A percentile compares a stretch with the other conserved stretches of the same genome.
Evolutionary conservation across 1,140 invertebrate genomes (phyloP).

Genomic region (Lordiphosa collinella): DNA sequence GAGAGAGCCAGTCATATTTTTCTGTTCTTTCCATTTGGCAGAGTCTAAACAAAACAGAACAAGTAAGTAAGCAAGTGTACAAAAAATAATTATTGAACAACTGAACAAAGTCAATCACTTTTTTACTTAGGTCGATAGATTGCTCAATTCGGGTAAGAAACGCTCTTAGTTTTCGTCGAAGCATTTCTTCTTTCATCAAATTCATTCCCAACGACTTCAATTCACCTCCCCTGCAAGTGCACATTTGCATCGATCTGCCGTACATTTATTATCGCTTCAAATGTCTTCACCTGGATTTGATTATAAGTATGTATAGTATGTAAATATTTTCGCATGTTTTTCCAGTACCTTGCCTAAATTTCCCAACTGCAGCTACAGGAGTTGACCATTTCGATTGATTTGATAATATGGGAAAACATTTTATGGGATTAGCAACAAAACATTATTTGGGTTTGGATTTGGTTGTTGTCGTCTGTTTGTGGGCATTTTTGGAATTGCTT

Average conservation of each 20-base stretch:
- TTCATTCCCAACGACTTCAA: no score
- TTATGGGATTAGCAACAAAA: conserved; percentile 5
- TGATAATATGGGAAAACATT: conserved; percentile 11
- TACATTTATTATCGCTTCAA: neutral
- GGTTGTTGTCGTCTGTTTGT: conserved; percentile 6
- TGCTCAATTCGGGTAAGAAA: no score
- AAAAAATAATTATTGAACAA: no score
- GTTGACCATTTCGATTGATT: conserved; percentile 17
- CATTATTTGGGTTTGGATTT: conserved; percentile 21
- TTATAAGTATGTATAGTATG: conserved; percentile 14
- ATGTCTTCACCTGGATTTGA: neutral
- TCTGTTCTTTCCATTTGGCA: no score
- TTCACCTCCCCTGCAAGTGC: no score
- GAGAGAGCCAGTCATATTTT: no score
- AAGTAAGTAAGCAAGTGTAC: no score
- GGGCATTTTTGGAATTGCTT: conserved; percentile 25
- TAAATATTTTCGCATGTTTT: conserved; percentile 18
- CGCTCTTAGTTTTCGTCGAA: no score
- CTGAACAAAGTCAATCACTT: no score
- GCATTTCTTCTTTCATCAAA: no score
- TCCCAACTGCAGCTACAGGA: conserved; percentile 77
- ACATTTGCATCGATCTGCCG: neutral
- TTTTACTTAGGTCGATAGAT: no score
- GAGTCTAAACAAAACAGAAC: no score
- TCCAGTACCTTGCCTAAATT: conserved; percentile 77